Evolutionary conservation across 2,113 vertebrate species (phyloP), one percentile per base, ranked within the genome.

Genomic region (Bubalus kerabau): DNA sequence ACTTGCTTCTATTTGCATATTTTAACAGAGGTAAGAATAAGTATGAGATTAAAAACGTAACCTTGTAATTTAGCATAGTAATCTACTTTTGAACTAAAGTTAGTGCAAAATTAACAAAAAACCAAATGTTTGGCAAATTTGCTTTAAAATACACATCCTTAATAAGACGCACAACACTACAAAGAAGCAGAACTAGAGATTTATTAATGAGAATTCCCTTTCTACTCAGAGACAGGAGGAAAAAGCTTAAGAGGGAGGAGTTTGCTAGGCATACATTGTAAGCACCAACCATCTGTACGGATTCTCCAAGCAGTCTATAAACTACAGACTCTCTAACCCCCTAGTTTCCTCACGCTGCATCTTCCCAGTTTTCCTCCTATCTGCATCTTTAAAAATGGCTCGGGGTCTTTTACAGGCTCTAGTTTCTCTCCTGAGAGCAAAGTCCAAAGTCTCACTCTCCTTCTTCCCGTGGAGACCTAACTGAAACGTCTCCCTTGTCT

Each of bases 1-100:
- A 90, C 57, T 84, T 92, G 71, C 36, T 52, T 84, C 56, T 15
- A 78, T 76, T 96, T 91, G 59, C 17, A 64, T 50, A 74, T 80
- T 96, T 96, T 95, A 87, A 91, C 36, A 71, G 43, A 87, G 19
- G 21, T 84, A 71, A 94, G 36, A 80, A 50, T 71, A 85, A 78
- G 32, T 87, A 90, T 90, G 60, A 92, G 7, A 24, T 83, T 94
- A 92, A 94, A 97, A 93, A 60, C 17, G 7, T 30, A 96, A 93
- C 21, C 87, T 71, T 56, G 78, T 30, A 87, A 94, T 83, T 78
- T 36, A 52, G 64, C 17, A 80, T 43, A n/a, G 6, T 86, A 80
- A 94, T 92, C n/a, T 92, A 62, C 46, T 81, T 93, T 59, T 81
- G 52, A 95, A 96, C 50, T 80, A 67, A 59, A 62, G 24, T 87